A percentile compares a stretch with the other conserved stretches of the same genome.
Conservation (phyloP, 1,140 invertebrate species). For the Drosophila nannoptera region DNA sequence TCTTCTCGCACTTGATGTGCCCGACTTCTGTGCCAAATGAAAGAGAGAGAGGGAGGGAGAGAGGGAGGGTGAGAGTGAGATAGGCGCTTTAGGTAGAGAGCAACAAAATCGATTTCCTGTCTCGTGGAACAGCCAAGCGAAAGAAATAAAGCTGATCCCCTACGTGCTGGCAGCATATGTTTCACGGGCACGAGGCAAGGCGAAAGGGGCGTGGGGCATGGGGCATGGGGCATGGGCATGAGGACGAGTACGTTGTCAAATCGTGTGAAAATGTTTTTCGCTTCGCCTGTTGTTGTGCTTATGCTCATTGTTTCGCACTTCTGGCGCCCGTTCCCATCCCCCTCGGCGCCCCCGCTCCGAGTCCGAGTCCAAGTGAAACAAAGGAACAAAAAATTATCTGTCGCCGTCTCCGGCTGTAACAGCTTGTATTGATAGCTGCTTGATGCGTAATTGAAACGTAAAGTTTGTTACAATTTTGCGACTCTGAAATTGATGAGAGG, state of each 20-base stretch:
- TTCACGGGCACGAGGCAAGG: neutral
- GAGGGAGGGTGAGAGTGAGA: no score
- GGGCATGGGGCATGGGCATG: slow-evolving; percentile 12
- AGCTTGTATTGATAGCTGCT: slow-evolving; percentile 77
- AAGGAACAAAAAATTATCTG: slow-evolving; percentile 61
- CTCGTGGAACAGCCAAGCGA: neutral
- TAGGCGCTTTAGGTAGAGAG: slow-evolving; percentile 13
- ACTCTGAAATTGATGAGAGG: slow-evolving; percentile 16
- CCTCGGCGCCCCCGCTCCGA: no score
- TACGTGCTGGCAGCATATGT: slow-evolving; percentile 62
- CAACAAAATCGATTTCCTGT: slow-evolving; percentile 18
- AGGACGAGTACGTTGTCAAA: slow-evolving; percentile 45
- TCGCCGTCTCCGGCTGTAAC: slow-evolving; percentile 57
- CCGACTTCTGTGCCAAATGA: slow-evolving; percentile 69
- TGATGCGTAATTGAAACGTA: slow-evolving; percentile 78
- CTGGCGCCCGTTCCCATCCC: neutral
- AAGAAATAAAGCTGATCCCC: slow-evolving; percentile 2
- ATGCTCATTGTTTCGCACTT: slow-evolving; percentile 37
- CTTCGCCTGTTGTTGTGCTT: slow-evolving; percentile 39
- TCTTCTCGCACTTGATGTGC: slow-evolving; percentile 84
- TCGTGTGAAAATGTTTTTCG: slow-evolving; percentile 56
- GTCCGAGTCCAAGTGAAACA: slow-evolving; percentile 19
- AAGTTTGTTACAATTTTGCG: slow-evolving; percentile 54
- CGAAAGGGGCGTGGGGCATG: neutral
- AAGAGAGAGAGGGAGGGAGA: neutral